Evolutionary conservation across 2,113 vertebrate species (phyloP), one percentile per base, ranked within the genome.

Genomic region (Myiozetetes cayanensis): DNA sequence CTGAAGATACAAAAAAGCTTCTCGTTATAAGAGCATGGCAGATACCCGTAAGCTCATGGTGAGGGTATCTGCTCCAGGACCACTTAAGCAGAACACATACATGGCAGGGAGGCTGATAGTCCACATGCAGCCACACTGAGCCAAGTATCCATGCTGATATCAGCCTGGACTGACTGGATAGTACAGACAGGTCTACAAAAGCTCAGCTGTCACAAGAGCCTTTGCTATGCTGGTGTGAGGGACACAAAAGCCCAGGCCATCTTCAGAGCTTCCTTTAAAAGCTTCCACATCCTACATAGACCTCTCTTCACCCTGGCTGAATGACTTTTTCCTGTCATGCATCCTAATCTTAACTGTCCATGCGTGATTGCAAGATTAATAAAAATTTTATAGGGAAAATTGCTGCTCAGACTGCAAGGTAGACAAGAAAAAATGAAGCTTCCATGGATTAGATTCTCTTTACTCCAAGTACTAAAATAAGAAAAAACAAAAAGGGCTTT

Each of bases 41-140:
- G 71, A 63, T 8, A 67, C 3, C 7, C 16, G 14, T 8, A 59
- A 39, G 16, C 9, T 87, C 10, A 15, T 4, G 16, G 35, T 25
- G 43, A 58, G 6, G 33, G 25, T 23, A 9, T 6, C n/a, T 19
- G 15, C 31, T 50, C 39, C 44, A 59, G 66, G 39, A 39, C 14
- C 27, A n/a, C 0, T 0, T 11, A 37, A 70, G 8, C 22, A 41
- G 74, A 87, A 23, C 7, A 21, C 12, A 7, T 0, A 13, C 6
- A 5, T 0, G 1, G 18, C 43, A 68, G 43, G 8, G 39, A 78
- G 41, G 52, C 22, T 37, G 77, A 41, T 3, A 41, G 19, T 24
- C 27, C 59, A 66, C 46, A 20, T 3, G 27, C 4, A 62, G 41
- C 22, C 55, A 25, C 23, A 8, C 5, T 5, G 10, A 2, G 0